These are phyloP conservation scores for Doryteuthis pealeii DNA, from an alignment of 1,140 invertebrate genomes.

Conservation along the genomic window DNA sequence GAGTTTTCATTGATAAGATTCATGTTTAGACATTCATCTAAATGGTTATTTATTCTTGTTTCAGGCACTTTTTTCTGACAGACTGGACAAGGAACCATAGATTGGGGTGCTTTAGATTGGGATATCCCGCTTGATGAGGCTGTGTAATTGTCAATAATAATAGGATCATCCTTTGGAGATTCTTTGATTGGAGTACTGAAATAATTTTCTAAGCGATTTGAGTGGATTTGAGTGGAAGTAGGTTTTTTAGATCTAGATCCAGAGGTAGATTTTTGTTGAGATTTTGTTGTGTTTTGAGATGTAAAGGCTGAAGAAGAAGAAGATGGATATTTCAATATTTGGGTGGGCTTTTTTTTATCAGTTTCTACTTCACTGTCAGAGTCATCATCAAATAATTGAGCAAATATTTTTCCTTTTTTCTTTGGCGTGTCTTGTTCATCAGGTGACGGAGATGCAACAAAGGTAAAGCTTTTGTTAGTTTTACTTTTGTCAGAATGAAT, in stretches of 20 bases:
- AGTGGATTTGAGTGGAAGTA: constrained; percentile 6
- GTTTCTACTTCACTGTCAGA: too few relatives aligned
- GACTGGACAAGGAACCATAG: constrained; percentile 27
- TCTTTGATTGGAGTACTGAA: not conserved
- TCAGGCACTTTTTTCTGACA: constrained; percentile 26
- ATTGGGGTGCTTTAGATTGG: constrained; percentile 8
- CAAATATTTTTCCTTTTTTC: too few relatives aligned
- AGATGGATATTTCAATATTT: not conserved
- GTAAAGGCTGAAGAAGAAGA: not conserved
- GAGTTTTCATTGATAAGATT: not conserved
- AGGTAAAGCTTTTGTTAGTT: too few relatives aligned
- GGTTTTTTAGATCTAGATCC: not conserved
- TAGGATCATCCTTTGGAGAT: not conserved
- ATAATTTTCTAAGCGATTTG: constrained; percentile 13
- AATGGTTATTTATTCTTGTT: constrained; percentile 35
- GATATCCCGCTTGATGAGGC: not conserved
- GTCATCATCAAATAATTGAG: too few relatives aligned
- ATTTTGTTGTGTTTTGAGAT: not conserved
- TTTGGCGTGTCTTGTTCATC: too few relatives aligned
- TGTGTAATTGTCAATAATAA: not conserved
- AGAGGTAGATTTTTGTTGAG: not conserved
- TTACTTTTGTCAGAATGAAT: too few relatives aligned
- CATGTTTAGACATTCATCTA: constrained; percentile 31
- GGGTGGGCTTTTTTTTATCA: too few relatives aligned
- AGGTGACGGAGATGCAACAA: too few relatives aligned